A percentile compares a stretch with the other conserved stretches of the same genome.
Evolutionary conservation across 2,888 invertebrate genomes (phyloP).

Genomic region (Megaustenia siamemsis): DNA sequence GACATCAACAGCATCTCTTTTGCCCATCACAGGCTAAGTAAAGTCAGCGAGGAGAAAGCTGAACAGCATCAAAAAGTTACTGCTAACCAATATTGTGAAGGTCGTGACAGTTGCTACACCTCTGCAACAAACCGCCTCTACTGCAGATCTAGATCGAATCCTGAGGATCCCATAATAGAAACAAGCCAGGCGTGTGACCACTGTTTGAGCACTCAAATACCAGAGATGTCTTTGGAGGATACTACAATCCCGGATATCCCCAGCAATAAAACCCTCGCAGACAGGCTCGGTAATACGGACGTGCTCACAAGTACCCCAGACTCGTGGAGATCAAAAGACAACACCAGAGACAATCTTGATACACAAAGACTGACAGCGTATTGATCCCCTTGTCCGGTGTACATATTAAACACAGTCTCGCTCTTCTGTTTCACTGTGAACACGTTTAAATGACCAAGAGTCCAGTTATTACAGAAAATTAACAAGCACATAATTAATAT

Average conservation of each 20-base stretch:
- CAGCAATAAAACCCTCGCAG: conserved; percentile 19
- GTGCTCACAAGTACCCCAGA: conserved; percentile 12
- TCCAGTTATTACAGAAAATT: too few relatives aligned
- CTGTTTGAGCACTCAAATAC: background rate
- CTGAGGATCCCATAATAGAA: background rate
- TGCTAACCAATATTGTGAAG: background rate
- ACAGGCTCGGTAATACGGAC: background rate
- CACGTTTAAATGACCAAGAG: too few relatives aligned
- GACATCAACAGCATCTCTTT: conserved; percentile 53
- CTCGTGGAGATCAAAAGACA: conserved; percentile 23
- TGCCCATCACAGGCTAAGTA: conserved; percentile 56
- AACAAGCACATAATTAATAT: too few relatives aligned
- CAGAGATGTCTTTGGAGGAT: conserved; percentile 2
- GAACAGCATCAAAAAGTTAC: conserved; percentile 15
- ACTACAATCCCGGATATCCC: background rate
- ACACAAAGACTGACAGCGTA: conserved; percentile 10
- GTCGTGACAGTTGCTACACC: background rate
- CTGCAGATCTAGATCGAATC: background rate
- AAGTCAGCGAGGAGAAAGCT: conserved; percentile 53
- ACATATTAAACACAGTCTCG: background rate
- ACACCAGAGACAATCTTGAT: conserved; percentile 20
- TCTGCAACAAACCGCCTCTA: background rate
- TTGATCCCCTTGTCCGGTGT: background rate
- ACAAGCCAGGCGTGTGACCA: background rate
- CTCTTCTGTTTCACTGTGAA: too few relatives aligned